Conservation (phyloP, 2,888 invertebrate species). For the Lymantria dispar region DNA sequence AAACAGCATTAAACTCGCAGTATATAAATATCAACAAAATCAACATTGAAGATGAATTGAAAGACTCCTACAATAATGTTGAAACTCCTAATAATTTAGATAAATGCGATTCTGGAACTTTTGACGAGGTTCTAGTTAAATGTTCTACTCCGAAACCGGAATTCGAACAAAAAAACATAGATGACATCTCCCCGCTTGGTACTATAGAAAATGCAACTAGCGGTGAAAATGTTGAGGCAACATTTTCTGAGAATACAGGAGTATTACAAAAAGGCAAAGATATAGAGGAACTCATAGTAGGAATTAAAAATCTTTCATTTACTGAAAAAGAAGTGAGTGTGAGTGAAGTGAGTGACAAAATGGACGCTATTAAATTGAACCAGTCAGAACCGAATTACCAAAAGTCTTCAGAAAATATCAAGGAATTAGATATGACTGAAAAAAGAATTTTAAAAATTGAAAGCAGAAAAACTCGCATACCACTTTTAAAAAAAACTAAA, state of each 20-base stretch:
- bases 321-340: conserved; percentile 27
- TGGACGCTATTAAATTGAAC: conserved; percentile 48
- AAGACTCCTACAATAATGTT: neutral
- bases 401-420: conserved; percentile 45
- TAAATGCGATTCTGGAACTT: conserved; percentile 15
- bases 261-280: conserved; percentile 17
- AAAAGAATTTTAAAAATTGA: neutral
- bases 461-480: neutral
- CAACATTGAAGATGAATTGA: neutral
- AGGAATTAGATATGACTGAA: conserved; percentile 28
- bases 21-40: neutral
- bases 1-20: neutral
- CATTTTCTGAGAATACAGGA: neutral
- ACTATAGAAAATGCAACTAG: neutral
- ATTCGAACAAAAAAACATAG: neutral
- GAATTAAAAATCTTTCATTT: conserved; percentile 34
- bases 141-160: conserved; percentile 47
- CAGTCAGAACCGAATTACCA: conserved; percentile 59
- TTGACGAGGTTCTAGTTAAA: conserved; percentile 45
- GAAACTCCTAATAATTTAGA: neutral
- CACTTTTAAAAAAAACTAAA: neutral
- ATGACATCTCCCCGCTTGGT: neutral
- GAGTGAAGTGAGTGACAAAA: conserved; percentile 33
- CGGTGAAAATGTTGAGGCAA: neutral
- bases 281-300: conserved; percentile 26